Evolutionary conservation across 92 coral and sea anemone species (phyloP).

Genomic region (Palythoa grandiflora): DNA sequence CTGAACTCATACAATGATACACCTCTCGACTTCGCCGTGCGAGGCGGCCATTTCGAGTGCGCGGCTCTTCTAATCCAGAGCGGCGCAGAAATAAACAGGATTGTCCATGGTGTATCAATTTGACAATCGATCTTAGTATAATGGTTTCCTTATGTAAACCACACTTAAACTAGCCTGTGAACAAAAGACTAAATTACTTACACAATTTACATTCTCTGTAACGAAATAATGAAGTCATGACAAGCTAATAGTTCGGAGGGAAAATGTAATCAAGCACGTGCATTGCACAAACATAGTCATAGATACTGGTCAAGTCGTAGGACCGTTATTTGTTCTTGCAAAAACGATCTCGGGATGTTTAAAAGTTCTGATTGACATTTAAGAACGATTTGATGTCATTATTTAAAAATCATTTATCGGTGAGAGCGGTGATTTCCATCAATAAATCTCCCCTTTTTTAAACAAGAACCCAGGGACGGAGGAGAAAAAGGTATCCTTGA

Average conservation of each 20-base stretch:
- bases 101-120: constrained; percentile 77
- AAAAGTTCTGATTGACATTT: constrained; percentile 10
- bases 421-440: neutral
- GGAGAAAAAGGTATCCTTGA: no score
- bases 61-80: constrained; percentile 90
- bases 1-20: constrained; percentile 87
- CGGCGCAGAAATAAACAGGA: constrained; percentile 92
- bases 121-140: neutral
- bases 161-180: neutral
- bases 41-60: constrained; percentile 97
- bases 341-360: neutral
- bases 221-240: no score
- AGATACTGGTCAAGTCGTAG: neutral
- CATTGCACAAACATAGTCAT: neutral
- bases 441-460: no score
- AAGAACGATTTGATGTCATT: neutral
- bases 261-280: neutral
- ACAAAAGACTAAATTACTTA: neutral
- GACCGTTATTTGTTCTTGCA: neutral
- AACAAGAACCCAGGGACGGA: no score
- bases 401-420: neutral
- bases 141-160: neutral
- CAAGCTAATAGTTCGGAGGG: neutral
- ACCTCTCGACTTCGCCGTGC: constrained; percentile 94
- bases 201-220: no score